phyloP scores from a whole-genome alignment of 2,888 invertebrate species.

The Trachelus tabidus region DNA sequence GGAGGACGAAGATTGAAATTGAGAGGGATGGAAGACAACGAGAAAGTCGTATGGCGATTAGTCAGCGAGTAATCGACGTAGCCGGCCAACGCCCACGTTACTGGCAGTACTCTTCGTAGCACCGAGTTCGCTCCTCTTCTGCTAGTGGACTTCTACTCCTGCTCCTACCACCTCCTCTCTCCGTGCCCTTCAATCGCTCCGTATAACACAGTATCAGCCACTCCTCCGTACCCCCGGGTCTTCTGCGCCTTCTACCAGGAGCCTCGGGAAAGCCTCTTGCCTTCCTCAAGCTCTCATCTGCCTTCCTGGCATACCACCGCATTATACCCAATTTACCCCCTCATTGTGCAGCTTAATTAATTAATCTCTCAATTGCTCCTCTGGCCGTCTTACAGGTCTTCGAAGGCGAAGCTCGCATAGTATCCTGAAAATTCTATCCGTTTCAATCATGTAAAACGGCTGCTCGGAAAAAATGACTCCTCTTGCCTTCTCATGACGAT shows the following conservation, averaged over 20 bases:
- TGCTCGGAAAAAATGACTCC: neutral
- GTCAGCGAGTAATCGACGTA: constrained; percentile 11
- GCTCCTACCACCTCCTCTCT: neutral
- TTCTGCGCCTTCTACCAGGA: neutral
- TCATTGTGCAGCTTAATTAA: constrained; percentile 48
- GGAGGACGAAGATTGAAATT: constrained; percentile 2
- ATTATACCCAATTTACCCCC: constrained; percentile 57
- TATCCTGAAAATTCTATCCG: neutral
- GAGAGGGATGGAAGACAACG: constrained; percentile 2
- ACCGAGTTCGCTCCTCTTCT: neutral
- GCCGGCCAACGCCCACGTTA: constrained; percentile 12
- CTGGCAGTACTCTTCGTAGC: neutral
- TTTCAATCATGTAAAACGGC: neutral
- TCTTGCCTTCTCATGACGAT: neutral
- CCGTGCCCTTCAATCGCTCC: neutral
- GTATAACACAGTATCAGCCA: neutral
- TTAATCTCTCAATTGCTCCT: constrained; percentile 59
- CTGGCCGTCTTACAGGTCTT: constrained; percentile 15
- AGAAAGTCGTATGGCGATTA: constrained; percentile 14
- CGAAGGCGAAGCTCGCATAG: neutral
- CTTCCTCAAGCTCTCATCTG: constrained; percentile 29
- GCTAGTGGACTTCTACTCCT: neutral
- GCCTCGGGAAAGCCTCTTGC: constrained; percentile 19
- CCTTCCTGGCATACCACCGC: constrained; percentile 39
- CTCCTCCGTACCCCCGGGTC: neutral